Percentiles rank a stretch among this genome's conserved stretches.
phyloP scores from a whole-genome alignment of 2,888 invertebrate species.

The Sesia bembeciformis region DNA sequence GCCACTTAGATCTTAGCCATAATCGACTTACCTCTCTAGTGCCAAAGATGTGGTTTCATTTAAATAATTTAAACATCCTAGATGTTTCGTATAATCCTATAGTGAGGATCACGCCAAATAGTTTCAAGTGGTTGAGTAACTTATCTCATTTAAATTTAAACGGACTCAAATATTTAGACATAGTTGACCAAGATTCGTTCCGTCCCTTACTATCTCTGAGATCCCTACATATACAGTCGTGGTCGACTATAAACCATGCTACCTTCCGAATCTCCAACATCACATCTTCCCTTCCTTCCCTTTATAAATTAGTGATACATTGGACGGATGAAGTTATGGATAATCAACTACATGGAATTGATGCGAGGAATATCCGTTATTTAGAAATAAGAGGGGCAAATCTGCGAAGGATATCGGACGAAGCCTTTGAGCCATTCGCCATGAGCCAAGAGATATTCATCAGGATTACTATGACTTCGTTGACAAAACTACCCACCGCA shows the following conservation, averaged over 20 bases:
- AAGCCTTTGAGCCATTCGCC: slow-evolving; percentile 84
- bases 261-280: slow-evolving; percentile 79
- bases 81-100: slow-evolving; percentile 90
- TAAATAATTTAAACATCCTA: slow-evolving; percentile 81
- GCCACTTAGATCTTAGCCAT: slow-evolving; percentile 82
- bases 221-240: slow-evolving; percentile 81
- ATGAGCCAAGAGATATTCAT: slow-evolving; percentile 84
- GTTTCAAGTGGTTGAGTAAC: slow-evolving; percentile 80
- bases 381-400: slow-evolving; percentile 86
- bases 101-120: slow-evolving; percentile 80
- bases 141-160: slow-evolving; percentile 84
- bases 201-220: slow-evolving; percentile 81
- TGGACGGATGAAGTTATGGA: slow-evolving; percentile 83
- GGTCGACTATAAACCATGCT: slow-evolving; percentile 83
- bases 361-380: slow-evolving; percentile 85
- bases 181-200: slow-evolving; percentile 84
- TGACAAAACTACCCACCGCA: slow-evolving; percentile 85
- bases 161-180: slow-evolving; percentile 81
- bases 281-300: slow-evolving; percentile 80
- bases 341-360: slow-evolving; percentile 83
- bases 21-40: slow-evolving; percentile 85
- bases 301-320: slow-evolving; percentile 84
- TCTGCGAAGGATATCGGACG: slow-evolving; percentile 82
- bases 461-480: slow-evolving; percentile 83
- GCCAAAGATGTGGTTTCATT: slow-evolving; percentile 81